A percentile compares a stretch with the other conserved stretches of the same genome.
These are phyloP conservation scores for Climacteris rufus DNA, from an alignment of 2,113 vertebrate species.

Conservation along the genomic window DNA sequence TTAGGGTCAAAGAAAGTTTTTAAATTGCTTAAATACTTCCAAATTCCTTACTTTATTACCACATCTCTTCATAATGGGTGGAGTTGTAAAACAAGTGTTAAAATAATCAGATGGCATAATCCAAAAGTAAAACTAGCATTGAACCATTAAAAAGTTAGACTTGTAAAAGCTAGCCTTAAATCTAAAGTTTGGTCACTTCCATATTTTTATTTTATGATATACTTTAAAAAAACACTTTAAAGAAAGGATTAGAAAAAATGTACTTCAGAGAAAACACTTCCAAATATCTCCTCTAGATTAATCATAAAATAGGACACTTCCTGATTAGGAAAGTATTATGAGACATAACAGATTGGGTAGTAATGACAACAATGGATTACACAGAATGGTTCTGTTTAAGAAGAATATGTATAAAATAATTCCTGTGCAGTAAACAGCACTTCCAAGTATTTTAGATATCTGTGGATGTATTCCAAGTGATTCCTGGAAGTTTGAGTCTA, in stretches of 20 bases:
- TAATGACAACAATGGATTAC: slow-evolving; percentile 42
- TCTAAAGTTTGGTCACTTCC: background rate
- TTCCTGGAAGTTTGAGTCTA: background rate
- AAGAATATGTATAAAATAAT: background rate
- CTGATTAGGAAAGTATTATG: slow-evolving; percentile 44
- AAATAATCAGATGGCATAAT: background rate
- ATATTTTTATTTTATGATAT: background rate
- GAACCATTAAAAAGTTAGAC: background rate
- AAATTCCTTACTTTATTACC: background rate
- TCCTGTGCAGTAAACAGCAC: background rate
- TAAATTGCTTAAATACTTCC: background rate
- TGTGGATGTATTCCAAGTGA: background rate
- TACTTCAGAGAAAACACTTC: background rate
- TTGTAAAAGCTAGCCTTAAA: background rate
- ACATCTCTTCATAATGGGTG: background rate
- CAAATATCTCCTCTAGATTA: slow-evolving; percentile 13
- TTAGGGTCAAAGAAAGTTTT: background rate
- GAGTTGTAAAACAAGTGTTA: background rate
- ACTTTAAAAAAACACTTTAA: background rate
- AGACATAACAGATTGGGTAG: background rate
- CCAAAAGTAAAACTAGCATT: background rate
- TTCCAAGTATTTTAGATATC: background rate
- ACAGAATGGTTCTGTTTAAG: background rate
- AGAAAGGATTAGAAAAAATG: background rate
- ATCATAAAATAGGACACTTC: slow-evolving; percentile 48